phyloP scores from a whole-genome alignment of 2,888 invertebrate genomes.

The Spilosoma lubricipeda region DNA sequence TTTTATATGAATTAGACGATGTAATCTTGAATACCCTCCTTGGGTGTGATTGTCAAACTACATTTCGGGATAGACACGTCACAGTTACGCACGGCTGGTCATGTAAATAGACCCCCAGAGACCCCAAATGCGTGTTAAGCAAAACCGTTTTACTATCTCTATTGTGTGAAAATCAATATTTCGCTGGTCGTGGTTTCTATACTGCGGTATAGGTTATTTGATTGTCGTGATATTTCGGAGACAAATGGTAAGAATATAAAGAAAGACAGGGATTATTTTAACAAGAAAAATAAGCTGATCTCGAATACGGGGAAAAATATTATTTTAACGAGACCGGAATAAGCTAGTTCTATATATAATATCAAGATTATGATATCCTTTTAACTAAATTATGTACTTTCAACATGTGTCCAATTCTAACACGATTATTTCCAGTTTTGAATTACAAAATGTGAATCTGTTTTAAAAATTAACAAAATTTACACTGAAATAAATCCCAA shows the following conservation, averaged over 20 bases:
- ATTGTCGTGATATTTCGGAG: not conserved
- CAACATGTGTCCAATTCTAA: not conserved
- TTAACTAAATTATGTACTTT: not conserved
- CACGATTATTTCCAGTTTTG: not conserved
- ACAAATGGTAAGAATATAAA: not conserved
- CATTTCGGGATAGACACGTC: not conserved
- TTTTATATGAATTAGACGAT: not conserved
- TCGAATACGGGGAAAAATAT: no score
- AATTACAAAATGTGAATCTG: not conserved
- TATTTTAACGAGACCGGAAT: no score
- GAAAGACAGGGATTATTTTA: not conserved
- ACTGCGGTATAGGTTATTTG: not conserved
- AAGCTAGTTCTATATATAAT: not conserved
- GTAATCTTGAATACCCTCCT: not conserved
- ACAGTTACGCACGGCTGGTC: not conserved
- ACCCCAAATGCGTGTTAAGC: not conserved
- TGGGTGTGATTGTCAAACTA: not conserved
- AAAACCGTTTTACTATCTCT: not conserved
- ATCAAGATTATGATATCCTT: not conserved
- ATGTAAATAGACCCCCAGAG: not conserved
- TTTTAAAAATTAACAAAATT: no score
- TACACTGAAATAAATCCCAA: no score
- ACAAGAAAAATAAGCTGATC: not conserved
- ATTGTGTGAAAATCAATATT: not conserved
- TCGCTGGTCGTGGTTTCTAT: not conserved